Evolutionary conservation across 2,888 invertebrate species (phyloP), one percentile per base, ranked within the genome.

Genomic region (Smittia sp.): DNA sequence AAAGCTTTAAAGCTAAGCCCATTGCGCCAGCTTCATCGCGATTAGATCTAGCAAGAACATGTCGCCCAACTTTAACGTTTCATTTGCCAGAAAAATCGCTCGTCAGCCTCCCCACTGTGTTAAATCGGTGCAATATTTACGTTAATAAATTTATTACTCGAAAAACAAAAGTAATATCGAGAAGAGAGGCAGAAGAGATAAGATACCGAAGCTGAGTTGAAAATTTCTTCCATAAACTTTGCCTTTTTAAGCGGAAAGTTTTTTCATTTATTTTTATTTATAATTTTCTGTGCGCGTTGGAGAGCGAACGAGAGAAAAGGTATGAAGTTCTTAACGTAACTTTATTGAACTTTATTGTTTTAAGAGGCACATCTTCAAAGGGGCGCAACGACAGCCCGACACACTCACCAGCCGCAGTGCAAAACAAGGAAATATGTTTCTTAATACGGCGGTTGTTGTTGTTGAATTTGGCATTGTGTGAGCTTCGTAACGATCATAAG

Each of bases 341-440:
- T 63, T 63, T 63, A 63, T 63, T 63, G 27, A 63, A 63, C 27
- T 24, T 63, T 63, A 63, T 63, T 63, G 63, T 63, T 63, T 63
- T 63, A 27, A 24, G 27, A 27, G 27, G n/a, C 25, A 54, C n/a
- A 58, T 18, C 58, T 58, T 58, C 58, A 58, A 58, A 58, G 58
- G 58, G 58, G 58, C 58, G 22, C 58, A 63, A 58, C n/a, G 22
- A 58, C 58, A 58, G n/a, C 58, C 63, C 63, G 63, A 63, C 63
- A 27, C 63, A 25, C 63, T 20, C 63, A 20, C 63, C 58, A 4
- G 3, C 46, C 13, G 4, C 46, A 15, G 46, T 6, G 13, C 1
- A 58, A 22, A 58, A 58, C 58, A 58, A 58, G 58, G 58, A 58
- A 58, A 58, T 58, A 58, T 18, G 9, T 58, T 22, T 58, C 58